Base-by-base conservation (phyloP, 2,797 vertebrate genomes). In the Spondyliosoma cantharus region DNA sequence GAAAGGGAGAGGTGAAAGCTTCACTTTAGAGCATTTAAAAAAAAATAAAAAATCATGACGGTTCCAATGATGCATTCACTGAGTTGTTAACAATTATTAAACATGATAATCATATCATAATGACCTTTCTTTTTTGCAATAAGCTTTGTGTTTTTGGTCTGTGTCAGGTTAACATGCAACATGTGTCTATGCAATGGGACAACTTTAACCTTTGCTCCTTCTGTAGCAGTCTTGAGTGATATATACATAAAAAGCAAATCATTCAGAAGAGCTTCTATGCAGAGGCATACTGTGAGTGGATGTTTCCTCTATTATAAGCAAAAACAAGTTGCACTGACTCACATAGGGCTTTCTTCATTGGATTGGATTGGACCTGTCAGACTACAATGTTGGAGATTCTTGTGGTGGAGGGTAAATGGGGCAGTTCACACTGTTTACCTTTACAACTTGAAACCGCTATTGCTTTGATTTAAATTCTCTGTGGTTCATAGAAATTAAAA, bases 351-450 rank as follows among this genome's bases (percentile, higher is more conserved):
- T 27, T 5, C 50, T 54, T 27, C 4, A 49, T 42, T 54, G 19
- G 57, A 49, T 43, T n/a, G n/a, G n/a, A n/a, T n/a, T n/a, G n/a
- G 53, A 49, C 58, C n/a, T 32, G 54, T 59, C 43, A 48, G 25
- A 52, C 25, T n/a, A 12, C 3, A n/a, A 20, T 27, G 2, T 8
- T 54, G 8, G 46, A 45, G 32, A 56, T 37, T 32, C 48, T 16
- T 63, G 27, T n/a, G 27, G 15, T 56, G 16, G 7, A 57, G 58
- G 9, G 12, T 29, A 16, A 68, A 54, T 22, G 32, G 27, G 24
- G 19, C 24, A 46, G 27, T 49, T 27, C 16, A 64, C n/a, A 19
- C 60, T 19, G 22, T 54, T 54, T 56, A 27, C 24, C 7, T 17
- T 56, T 12, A 45, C 66, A 24, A 25, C 37, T 27, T 27, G 5